phyloP scores from a whole-genome alignment of 2,888 invertebrate genomes.

The Mactromeris polynyma region DNA sequence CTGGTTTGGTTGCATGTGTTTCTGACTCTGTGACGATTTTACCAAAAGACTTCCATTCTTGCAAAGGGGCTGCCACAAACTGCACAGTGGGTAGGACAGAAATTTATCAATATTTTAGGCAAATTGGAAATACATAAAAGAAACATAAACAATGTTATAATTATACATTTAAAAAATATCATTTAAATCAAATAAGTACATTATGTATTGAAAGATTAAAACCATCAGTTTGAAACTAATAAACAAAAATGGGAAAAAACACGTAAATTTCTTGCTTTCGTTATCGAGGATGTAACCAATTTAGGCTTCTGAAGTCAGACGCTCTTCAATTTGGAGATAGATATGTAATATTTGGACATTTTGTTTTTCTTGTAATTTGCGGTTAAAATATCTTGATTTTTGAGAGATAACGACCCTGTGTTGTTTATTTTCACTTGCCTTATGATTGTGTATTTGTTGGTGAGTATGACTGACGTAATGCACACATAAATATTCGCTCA shows the following conservation, averaged over 20 bases:
- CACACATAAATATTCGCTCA: not conserved
- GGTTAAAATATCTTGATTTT: not conserved
- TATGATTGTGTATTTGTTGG: conserved; percentile 27
- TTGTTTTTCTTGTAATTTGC: not conserved
- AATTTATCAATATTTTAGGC: too few species aligned
- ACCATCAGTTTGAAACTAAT: too few species aligned
- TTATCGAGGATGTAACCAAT: not conserved
- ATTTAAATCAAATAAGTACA: too few species aligned
- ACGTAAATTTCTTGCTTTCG: not conserved
- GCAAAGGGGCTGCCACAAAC: too few species aligned
- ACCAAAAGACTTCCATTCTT: too few species aligned
- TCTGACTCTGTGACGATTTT: too few species aligned
- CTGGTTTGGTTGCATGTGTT: too few species aligned
- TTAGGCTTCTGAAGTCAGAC: conserved; percentile 37
- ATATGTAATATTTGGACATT: conserved; percentile 22
- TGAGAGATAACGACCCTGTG: not conserved
- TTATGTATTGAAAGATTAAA: too few species aligned
- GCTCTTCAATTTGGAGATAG: conserved; percentile 37
- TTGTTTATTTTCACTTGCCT: not conserved
- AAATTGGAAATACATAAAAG: too few species aligned
- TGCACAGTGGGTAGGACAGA: too few species aligned
- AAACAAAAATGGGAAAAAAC: not conserved
- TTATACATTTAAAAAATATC: too few species aligned
- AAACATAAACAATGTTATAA: too few species aligned
- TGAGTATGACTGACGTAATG: not conserved